phyloP scores from a whole-genome alignment of 1,140 invertebrate genomes.

The Platyscapa corneri region DNA sequence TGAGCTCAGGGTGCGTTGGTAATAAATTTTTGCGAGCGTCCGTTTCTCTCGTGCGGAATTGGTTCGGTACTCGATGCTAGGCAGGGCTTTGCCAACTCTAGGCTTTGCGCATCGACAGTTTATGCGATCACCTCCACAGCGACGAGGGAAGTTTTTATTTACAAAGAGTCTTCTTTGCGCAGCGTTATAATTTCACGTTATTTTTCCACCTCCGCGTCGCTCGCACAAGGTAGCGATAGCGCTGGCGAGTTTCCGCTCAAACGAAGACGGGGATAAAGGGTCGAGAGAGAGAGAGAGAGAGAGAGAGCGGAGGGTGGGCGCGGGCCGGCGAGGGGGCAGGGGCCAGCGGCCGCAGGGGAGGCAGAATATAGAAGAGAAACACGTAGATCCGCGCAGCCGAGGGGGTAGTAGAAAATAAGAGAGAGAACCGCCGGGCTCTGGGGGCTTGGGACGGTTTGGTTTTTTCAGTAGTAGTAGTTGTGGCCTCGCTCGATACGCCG shows the following conservation, averaged over 20 bases:
- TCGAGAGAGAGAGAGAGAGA: not conserved
- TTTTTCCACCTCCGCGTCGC: not conserved
- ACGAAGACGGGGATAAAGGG: constrained; percentile 8
- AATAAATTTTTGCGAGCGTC: no score
- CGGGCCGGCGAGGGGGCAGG: no score
- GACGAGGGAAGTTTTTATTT: not conserved
- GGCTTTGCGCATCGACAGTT: not conserved
- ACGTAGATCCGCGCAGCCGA: not conserved
- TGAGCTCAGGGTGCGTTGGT: not conserved
- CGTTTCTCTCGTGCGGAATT: no score
- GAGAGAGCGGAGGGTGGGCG: constrained; percentile 53
- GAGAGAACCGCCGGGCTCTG: not conserved
- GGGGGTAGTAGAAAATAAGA: not conserved
- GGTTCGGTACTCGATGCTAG: no score
- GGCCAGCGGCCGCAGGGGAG: no score
- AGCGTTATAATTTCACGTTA: constrained; percentile 25
- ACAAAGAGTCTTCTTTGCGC: not conserved
- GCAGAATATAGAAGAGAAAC: not conserved
- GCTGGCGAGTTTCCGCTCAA: not conserved
- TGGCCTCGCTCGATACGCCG: constrained; percentile 50
- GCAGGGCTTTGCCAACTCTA: not conserved
- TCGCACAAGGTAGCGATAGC: not conserved
- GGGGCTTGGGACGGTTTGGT: constrained; percentile 68
- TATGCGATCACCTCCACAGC: not conserved
- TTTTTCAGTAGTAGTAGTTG: constrained; percentile 35